Base-by-base conservation (phyloP, 2,113 vertebrate genomes). In the Elachura formosa region DNA sequence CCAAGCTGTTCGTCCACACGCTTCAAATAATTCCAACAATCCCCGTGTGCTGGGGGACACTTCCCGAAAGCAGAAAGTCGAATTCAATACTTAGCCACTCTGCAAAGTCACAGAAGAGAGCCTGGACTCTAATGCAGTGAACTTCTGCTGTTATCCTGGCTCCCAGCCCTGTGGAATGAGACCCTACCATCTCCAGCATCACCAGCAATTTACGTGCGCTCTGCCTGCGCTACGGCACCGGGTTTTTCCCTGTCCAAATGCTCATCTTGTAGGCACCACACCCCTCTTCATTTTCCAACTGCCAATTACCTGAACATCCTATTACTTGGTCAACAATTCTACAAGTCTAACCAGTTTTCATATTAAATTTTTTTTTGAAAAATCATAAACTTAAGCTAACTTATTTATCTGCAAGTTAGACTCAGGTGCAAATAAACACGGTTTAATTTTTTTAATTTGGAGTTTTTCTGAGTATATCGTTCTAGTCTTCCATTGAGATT, bases 71-170 rank as follows among this genome's bases (percentile, higher is more conserved):
- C 63, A 62, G 69, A 93, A 95, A 97, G 92, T 83, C 72, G 10
- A 94, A 94, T 96, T 97, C 90, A 94, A 83, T 95, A 92, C 95
- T 96, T 74, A 93, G 83, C 89, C 85, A 64, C 90, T 84, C 28
- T 49, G 80, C 80, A 90, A 93, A 96, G 89, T 22, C 85, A 45
- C 85, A 41, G 90, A 58, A 78, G 83, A 75, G n/a, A 90, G 92
- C 89, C 80, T 82, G 86, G 75, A 34, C 72, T 91, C 36, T 22
- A n/a, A 28, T 2, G 87, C 89, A 95, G 82, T 28, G 83, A 94
- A 64, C 46, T 95, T 74, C 78, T 91, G 94, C 63, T 94, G 94
- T 51, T 72, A 20, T 28, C 82, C 41, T 4, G 66, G 90, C 46
- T 94, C 66, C 66, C 76, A 93, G 88, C 68, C 61, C 81, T 3